A percentile compares a stretch with the other conserved stretches of the same genome.
These are phyloP conservation scores for Oncorhynchus keta DNA, from an alignment of 2,113 vertebrate species.

Conservation along the genomic window DNA sequence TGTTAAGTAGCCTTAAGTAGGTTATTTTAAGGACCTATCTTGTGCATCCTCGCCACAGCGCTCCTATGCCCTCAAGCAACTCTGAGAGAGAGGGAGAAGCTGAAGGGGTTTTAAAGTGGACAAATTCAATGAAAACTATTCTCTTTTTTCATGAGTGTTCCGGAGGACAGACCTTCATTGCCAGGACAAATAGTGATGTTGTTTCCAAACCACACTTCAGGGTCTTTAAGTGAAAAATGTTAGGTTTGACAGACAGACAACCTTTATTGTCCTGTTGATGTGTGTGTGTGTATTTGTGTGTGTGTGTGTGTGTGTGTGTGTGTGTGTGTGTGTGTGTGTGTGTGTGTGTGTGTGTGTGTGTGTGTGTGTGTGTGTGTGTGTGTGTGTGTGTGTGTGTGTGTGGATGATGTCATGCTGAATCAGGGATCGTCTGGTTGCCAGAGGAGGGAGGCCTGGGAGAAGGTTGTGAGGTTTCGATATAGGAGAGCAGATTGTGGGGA, in stretches of 20 bases:
- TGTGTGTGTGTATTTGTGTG: constrained; percentile 4
- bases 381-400: neutral
- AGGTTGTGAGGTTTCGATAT: constrained; percentile 38
- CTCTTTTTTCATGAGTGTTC: neutral
- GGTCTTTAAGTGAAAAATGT: neutral
- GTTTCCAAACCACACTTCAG: neutral
- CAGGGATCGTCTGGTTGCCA: constrained; percentile 30
- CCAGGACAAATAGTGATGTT: neutral
- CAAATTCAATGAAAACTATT: no score
- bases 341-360: neutral
- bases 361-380: neutral
- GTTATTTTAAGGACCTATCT: neutral
- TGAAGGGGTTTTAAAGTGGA: neutral
- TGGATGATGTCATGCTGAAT: constrained; percentile 66
- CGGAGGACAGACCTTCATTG: neutral
- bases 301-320: constrained; percentile 9
- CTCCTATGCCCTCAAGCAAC: neutral
- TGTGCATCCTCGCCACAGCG: neutral
- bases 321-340: neutral
- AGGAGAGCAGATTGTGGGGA: constrained; percentile 42
- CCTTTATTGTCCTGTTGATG: neutral
- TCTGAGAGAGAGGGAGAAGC: neutral
- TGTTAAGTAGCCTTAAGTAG: neutral
- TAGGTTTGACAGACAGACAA: neutral
- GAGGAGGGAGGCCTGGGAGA: constrained; percentile 10